A percentile compares a stretch with the other conserved stretches of the same genome.
These are phyloP conservation scores for Dryobates pubescens DNA, from an alignment of 2,797 vertebrate genomes.

Conservation along the genomic window DNA sequence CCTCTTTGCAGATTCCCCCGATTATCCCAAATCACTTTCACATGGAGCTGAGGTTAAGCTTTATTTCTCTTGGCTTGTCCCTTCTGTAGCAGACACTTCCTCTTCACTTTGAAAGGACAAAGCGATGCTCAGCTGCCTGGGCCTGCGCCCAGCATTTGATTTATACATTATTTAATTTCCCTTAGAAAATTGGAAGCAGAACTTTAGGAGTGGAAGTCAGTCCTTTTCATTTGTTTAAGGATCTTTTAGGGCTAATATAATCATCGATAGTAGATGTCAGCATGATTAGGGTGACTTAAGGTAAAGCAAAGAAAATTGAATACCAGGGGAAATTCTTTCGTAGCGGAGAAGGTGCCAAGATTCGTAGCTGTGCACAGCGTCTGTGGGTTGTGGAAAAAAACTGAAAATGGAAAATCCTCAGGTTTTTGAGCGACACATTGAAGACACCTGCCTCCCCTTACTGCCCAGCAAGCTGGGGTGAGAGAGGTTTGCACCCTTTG, in stretches of 20 bases:
- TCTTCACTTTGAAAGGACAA: slow-evolving; percentile 88
- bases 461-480: neutral
- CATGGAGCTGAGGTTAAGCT: slow-evolving; percentile 88
- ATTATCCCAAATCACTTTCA: slow-evolving; percentile 91
- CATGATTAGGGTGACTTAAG: slow-evolving; percentile 78
- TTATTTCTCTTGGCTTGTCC: slow-evolving; percentile 90
- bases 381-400: neutral
- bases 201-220: slow-evolving; percentile 80
- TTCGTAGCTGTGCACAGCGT: neutral
- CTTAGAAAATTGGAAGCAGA: slow-evolving; percentile 88
- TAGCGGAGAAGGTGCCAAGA: slow-evolving; percentile 22
- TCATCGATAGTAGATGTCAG: slow-evolving; percentile 78
- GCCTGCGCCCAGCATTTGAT: slow-evolving; percentile 83
- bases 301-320: slow-evolving; percentile 72
- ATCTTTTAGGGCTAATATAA: slow-evolving; percentile 80
- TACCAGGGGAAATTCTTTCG: slow-evolving; percentile 2
- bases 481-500: neutral
- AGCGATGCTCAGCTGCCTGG: slow-evolving; percentile 87
- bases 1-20: slow-evolving; percentile 77
- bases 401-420: neutral
- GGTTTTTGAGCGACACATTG: neutral
- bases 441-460: slow-evolving; percentile 42
- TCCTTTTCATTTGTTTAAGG: slow-evolving; percentile 85
- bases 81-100: slow-evolving; percentile 86
- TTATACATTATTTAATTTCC: slow-evolving; percentile 95